Percentiles rank a stretch among this genome's conserved stretches.
Conservation (phyloP, 2,113 vertebrate genomes). For the Scartelaos histophorus region DNA sequence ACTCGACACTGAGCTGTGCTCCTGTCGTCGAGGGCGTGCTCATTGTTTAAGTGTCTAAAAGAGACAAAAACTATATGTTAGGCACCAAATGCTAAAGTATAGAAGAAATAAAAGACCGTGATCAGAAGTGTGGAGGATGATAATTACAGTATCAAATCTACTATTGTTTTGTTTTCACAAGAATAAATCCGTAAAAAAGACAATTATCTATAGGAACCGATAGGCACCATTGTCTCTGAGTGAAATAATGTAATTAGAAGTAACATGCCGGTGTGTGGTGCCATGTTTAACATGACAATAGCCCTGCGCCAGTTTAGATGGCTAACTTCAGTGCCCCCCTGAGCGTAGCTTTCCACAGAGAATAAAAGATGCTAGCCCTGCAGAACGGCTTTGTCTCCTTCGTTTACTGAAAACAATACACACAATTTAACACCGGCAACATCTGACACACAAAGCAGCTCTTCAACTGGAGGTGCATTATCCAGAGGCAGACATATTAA, state of each 20-base stretch:
- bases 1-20: slow-evolving; percentile 98
- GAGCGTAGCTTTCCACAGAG: slow-evolving; percentile 50
- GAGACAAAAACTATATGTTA: slow-evolving; percentile 11
- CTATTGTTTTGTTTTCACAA: slow-evolving; percentile 53
- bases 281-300: slow-evolving; percentile 74
- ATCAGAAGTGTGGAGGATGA: slow-evolving; percentile 35
- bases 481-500: slow-evolving; percentile 85
- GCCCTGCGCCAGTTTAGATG: slow-evolving; percentile 55
- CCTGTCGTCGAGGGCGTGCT: slow-evolving; percentile 95
- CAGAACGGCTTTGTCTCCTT: slow-evolving; percentile 75
- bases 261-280: slow-evolving; percentile 60
- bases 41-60: slow-evolving; percentile 96
- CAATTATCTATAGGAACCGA: slow-evolving; percentile 63
- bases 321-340: slow-evolving; percentile 57
- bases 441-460: slow-evolving; percentile 80
- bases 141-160: slow-evolving; percentile 64
- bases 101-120: neutral
- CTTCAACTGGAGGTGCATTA: slow-evolving; percentile 82
- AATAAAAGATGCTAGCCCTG: slow-evolving; percentile 73
- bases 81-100: slow-evolving; percentile 8
- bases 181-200: slow-evolving; percentile 58
- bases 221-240: slow-evolving; percentile 54
- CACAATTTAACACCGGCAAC: slow-evolving; percentile 85
- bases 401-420: slow-evolving; percentile 86
- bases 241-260: slow-evolving; percentile 70